These are phyloP conservation scores for Drosophila flavopinicola DNA, from an alignment of 2,888 invertebrate genomes.

Conservation along the genomic window DNA sequence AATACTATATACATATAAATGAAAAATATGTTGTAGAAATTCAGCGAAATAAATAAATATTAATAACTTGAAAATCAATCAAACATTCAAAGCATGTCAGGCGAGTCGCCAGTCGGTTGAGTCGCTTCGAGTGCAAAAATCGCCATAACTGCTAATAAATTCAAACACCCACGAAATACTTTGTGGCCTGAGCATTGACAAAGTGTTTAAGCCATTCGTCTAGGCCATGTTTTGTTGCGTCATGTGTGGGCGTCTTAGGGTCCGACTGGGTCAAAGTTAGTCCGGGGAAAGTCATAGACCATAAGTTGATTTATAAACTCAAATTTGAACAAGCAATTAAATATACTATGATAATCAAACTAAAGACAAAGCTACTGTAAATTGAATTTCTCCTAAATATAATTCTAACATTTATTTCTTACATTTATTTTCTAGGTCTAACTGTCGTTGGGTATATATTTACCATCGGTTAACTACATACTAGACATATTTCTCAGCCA, in stretches of 20 bases:
- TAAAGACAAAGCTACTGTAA: too few species aligned
- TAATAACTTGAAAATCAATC: conserved; percentile 71
- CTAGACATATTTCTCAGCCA: background rate
- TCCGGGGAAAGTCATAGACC: background rate
- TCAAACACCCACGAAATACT: conserved; percentile 68
- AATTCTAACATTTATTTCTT: background rate
- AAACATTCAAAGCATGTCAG: conserved; percentile 71
- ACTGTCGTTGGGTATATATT: too few species aligned
- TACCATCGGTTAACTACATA: background rate
- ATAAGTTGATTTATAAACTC: background rate
- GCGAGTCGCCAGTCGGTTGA: conserved; percentile 7
- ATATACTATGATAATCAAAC: too few species aligned
- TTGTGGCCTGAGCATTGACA: conserved; percentile 33
- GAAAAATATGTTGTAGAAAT: conserved; percentile 15
- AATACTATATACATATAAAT: conserved; percentile 22
- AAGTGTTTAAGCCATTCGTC: conserved; percentile 26
- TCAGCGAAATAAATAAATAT: conserved; percentile 65
- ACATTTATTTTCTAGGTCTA: too few species aligned
- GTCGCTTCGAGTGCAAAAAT: conserved; percentile 57
- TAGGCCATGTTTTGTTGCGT: conserved; percentile 21
- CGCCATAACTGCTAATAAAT: conserved; percentile 68
- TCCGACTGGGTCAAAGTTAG: conserved; percentile 31
- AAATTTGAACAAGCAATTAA: background rate
- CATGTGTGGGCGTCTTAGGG: conserved; percentile 23
- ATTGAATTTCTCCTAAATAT: too few species aligned